Percentiles rank a stretch among this genome's conserved stretches.
Conservation (phyloP, 2,797 vertebrate species). For the Balearica regulorum region DNA sequence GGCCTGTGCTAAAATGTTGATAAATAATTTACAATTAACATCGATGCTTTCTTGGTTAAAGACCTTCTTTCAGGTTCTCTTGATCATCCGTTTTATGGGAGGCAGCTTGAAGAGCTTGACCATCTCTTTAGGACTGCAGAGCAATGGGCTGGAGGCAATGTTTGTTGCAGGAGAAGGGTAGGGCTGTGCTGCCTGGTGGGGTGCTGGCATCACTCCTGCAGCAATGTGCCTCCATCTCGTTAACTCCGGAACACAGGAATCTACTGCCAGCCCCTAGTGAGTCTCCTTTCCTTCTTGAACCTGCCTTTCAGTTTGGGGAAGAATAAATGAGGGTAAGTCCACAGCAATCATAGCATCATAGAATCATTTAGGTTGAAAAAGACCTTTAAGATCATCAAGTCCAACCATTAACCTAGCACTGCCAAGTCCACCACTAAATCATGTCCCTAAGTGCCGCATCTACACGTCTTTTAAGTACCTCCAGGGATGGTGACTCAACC, state of each 20-base stretch:
- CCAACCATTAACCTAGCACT: too few relatives aligned
- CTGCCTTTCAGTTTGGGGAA: neutral
- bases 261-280: neutral
- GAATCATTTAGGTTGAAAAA: too few relatives aligned
- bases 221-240: fast-evolving
- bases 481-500: too few relatives aligned
- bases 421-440: too few relatives aligned
- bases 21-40: neutral
- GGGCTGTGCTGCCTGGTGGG: fast-evolving
- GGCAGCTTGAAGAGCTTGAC: neutral
- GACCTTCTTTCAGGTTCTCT: neutral
- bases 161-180: neutral
- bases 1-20: neutral
- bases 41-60: neutral
- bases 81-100: neutral
- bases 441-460: too few relatives aligned
- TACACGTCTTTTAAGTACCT: too few relatives aligned
- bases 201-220: fast-evolving
- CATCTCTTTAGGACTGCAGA: neutral
- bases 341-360: neutral
- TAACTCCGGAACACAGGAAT: fast-evolving
- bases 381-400: too few relatives aligned
- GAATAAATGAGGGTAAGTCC: neutral
- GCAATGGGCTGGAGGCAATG: neutral
- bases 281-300: neutral